Evolutionary conservation across 2,797 vertebrate species (phyloP).

Genomic region (Hemitrygon akajei): DNA sequence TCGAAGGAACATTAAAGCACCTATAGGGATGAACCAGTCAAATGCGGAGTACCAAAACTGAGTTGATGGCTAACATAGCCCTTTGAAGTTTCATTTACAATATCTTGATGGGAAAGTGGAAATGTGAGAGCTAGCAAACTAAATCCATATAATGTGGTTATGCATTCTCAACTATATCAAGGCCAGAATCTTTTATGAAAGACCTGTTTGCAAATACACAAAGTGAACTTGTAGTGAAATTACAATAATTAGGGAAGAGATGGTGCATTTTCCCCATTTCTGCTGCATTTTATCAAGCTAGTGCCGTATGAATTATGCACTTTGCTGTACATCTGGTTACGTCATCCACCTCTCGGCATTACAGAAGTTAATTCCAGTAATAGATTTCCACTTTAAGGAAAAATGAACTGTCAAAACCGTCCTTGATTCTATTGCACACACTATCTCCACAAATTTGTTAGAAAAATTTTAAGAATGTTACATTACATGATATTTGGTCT

Average conservation of each 20-base stretch:
- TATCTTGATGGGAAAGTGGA: not conserved
- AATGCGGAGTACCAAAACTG: conserved; percentile 70
- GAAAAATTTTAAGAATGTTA: not conserved
- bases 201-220: not conserved
- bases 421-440: not conserved
- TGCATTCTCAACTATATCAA: not conserved
- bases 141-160: not conserved
- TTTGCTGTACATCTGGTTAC: not conserved
- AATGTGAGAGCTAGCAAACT: not conserved
- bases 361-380: not conserved
- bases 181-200: not conserved
- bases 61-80: conserved; percentile 38
- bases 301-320: not conserved
- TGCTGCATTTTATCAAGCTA: not conserved
- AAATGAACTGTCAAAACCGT: not conserved
- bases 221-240: not conserved
- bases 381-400: not conserved
- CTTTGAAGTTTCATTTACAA: not conserved
- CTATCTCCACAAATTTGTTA: not conserved
- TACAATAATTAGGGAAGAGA: not conserved
- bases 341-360: not conserved
- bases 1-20: conserved; percentile 78
- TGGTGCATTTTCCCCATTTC: not conserved
- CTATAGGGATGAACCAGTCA: conserved; percentile 64
- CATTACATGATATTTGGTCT: not conserved